Percentiles rank a stretch among this genome's conserved stretches.
Evolutionary conservation across 2,888 invertebrate species (phyloP).

Genomic region (Archaeoteleia sp.): DNA sequence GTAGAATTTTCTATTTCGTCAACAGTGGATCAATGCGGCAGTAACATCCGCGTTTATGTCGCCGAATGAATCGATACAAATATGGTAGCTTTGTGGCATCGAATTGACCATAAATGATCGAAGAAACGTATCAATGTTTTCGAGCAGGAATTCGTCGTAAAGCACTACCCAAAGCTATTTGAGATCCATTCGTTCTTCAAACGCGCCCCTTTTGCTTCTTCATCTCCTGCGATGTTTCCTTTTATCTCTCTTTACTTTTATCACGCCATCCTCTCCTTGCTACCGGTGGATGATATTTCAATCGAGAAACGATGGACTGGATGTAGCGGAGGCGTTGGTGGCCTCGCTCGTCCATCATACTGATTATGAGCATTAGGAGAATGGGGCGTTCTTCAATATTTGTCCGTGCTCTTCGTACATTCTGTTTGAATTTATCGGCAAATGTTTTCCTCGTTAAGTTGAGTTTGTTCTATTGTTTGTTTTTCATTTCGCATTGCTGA

Average conservation of each 20-base stretch:
- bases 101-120: not conserved
- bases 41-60: not conserved
- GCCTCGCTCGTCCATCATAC: constrained; percentile 10
- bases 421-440: no score
- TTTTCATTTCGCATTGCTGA: no score
- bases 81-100: not conserved
- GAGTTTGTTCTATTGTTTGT: no score
- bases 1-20: no score
- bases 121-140: not conserved
- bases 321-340: constrained; percentile 11
- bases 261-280: not conserved
- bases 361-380: constrained; percentile 5
- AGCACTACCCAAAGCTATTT: not conserved
- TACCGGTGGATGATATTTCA: constrained; percentile 11
- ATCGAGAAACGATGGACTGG: constrained; percentile 14
- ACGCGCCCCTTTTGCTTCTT: not conserved
- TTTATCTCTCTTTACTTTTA: not conserved
- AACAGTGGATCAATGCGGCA: not conserved
- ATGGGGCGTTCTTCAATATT: constrained; percentile 8
- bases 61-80: not conserved
- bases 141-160: not conserved
- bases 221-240: not conserved
- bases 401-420: not conserved
- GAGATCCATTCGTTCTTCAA: not conserved
- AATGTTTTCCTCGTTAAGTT: no score